phyloP scores from a whole-genome alignment of 2,888 invertebrate species.

The Troglohyphantes excavatus region DNA sequence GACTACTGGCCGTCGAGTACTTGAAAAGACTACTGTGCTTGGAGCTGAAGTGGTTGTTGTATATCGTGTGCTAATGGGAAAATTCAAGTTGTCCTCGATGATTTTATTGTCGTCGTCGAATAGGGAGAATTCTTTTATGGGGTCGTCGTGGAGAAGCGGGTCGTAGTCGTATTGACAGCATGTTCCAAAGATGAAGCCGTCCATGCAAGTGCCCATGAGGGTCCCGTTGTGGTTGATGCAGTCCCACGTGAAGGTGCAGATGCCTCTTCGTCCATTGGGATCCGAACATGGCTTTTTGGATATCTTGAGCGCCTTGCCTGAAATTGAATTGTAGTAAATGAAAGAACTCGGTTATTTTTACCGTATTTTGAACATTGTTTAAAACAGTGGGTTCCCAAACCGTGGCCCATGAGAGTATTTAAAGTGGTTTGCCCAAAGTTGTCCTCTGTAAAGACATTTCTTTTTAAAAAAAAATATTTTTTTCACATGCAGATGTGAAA shows the following conservation, averaged over 20 bases:
- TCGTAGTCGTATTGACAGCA: slow-evolving; percentile 86
- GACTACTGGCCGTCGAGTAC: slow-evolving; percentile 1
- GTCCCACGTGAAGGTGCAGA: slow-evolving; percentile 98
- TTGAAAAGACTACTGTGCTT: neutral
- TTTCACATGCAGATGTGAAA: too few relatives aligned
- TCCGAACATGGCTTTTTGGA: slow-evolving; percentile 84
- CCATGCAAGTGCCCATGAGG: slow-evolving; percentile 95
- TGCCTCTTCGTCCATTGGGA: slow-evolving; percentile 87
- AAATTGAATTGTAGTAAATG: slow-evolving; percentile 12
- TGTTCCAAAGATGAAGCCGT: slow-evolving; percentile 96
- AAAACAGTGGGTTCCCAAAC: too few relatives aligned
- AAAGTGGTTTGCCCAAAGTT: too few relatives aligned
- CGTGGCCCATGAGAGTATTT: too few relatives aligned
- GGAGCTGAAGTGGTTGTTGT: neutral
- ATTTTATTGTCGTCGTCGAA: slow-evolving; percentile 49
- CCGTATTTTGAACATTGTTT: too few relatives aligned
- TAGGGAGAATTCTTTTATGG: neutral
- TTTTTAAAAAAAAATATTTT: too few relatives aligned
- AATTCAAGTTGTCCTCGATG: neutral
- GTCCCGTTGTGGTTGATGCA: slow-evolving; percentile 94
- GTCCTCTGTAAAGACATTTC: too few relatives aligned
- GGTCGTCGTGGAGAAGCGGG: slow-evolving; percentile 23
- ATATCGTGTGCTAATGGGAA: neutral
- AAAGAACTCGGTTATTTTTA: too few relatives aligned
- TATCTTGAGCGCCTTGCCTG: slow-evolving; percentile 75